phyloP scores from a whole-genome alignment of 2,113 vertebrate genomes.

The Lepidothrix coronata region DNA sequence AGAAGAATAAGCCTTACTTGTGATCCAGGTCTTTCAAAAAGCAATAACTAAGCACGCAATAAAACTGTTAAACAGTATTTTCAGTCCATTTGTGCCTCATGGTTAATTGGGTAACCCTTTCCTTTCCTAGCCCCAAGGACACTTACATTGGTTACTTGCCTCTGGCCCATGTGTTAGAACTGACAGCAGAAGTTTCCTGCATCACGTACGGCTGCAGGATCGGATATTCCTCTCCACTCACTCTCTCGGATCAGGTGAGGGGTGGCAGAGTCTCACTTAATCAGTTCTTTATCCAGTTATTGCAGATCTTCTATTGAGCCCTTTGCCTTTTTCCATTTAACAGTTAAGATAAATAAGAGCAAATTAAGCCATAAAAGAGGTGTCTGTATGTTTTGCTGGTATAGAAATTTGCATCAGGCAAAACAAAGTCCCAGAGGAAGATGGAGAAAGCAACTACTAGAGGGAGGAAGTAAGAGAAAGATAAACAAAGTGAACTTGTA shows the following conservation, averaged over 20 bases:
- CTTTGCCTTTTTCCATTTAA: background rate
- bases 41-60: background rate
- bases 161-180: conserved; percentile 92
- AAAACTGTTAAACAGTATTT: background rate
- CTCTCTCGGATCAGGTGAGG: conserved; percentile 94
- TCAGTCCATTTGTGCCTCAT: background rate
- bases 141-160: conserved; percentile 95
- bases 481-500: background rate
- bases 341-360: background rate
- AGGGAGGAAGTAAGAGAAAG: background rate
- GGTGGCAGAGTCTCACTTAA: background rate
- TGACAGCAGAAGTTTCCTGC: conserved; percentile 96
- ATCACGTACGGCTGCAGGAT: conserved; percentile 93
- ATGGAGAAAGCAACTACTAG: background rate
- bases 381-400: background rate
- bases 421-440: background rate
- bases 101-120: background rate
- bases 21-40: background rate
- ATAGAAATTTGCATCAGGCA: background rate
- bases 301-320: background rate
- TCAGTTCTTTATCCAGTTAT: background rate
- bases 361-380: background rate
- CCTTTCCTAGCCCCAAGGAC: conserved; percentile 82
- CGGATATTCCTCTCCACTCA: conserved; percentile 95
- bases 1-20: background rate